A percentile compares a stretch with the other conserved stretches of the same genome.
Conservation (phyloP, 2,113 vertebrate species). For the Seriola dumerili region DNA sequence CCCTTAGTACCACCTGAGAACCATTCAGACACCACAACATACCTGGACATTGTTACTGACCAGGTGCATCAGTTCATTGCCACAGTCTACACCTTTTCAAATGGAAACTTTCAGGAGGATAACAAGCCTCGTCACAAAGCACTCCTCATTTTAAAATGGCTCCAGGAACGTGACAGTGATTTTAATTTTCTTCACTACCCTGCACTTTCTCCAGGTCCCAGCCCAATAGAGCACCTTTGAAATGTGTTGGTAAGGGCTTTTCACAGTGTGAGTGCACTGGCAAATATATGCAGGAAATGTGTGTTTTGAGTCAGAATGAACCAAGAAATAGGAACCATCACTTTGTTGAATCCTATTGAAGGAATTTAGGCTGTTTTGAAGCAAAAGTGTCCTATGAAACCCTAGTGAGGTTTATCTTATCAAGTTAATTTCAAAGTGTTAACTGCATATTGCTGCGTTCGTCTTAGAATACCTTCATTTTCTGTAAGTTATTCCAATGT, state of each 20-base stretch:
- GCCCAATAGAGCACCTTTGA: constrained; percentile 41
- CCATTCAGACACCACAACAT: constrained; percentile 17
- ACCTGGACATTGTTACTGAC: constrained; percentile 44
- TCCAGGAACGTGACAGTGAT: constrained; percentile 66
- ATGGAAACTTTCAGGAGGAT: constrained; percentile 51
- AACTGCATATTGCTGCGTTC: background rate
- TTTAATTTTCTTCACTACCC: constrained; percentile 56
- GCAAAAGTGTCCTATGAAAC: background rate
- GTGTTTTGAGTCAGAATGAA: constrained; percentile 44
- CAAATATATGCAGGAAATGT: constrained; percentile 40
- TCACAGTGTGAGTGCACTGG: constrained; percentile 35
- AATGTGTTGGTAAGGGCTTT: constrained; percentile 41
- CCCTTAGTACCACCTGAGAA: constrained; percentile 5
- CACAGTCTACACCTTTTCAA: constrained; percentile 43
- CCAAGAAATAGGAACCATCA: constrained; percentile 26
- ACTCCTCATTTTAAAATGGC: constrained; percentile 49
- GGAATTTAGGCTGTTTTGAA: constrained; percentile 26
- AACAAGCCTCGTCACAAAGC: constrained; percentile 55
- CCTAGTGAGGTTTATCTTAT: background rate
- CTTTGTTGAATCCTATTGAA: constrained; percentile 4
- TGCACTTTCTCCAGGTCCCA: constrained; percentile 46
- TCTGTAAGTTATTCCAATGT: constrained; percentile 13
- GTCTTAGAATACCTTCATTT: background rate
- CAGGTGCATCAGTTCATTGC: constrained; percentile 49
- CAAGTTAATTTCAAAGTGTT: constrained; percentile 6